Evolutionary conservation across 2,888 invertebrate species (phyloP).

Genomic region (Stenichneumon culpator): DNA sequence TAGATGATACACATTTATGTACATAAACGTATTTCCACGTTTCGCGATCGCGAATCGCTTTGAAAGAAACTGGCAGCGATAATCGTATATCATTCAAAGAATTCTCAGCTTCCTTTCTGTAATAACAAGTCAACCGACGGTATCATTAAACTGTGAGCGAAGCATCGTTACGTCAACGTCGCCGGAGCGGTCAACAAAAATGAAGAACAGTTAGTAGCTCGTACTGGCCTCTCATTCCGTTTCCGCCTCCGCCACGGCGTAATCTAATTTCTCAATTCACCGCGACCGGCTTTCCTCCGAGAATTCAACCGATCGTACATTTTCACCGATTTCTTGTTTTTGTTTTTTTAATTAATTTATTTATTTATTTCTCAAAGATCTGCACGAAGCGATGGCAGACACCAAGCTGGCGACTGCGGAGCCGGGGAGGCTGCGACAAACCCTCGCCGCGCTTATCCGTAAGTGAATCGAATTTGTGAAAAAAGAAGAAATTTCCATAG

Average conservation of each 20-base stretch:
- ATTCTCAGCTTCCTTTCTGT: conserved; percentile 32
- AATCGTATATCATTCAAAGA: conserved; percentile 19
- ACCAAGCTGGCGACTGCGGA: conserved; percentile 57
- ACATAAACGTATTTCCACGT: background rate
- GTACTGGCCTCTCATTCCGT: background rate
- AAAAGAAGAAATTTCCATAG: background rate
- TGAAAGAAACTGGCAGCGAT: conserved; percentile 18
- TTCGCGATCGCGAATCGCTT: background rate
- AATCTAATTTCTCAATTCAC: background rate
- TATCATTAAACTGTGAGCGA: conserved; percentile 32
- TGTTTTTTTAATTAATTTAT: background rate
- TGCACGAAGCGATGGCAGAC: conserved; percentile 60
- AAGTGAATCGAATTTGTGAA: conserved; percentile 60
- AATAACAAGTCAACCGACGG: conserved; percentile 22
- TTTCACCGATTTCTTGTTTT: background rate
- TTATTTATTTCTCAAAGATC: conserved; percentile 33
- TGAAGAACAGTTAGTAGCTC: conserved; percentile 56
- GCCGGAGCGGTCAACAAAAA: conserved; percentile 32
- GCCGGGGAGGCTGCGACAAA: conserved; percentile 77
- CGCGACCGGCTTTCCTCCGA: background rate
- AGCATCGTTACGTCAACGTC: conserved; percentile 54
- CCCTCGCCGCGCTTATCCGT: conserved; percentile 75
- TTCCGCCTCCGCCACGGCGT: background rate
- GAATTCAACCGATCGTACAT: background rate
- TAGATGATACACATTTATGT: background rate